Conservation (phyloP, 2,888 invertebrate genomes). For the Chydorus sphaericus region DNA sequence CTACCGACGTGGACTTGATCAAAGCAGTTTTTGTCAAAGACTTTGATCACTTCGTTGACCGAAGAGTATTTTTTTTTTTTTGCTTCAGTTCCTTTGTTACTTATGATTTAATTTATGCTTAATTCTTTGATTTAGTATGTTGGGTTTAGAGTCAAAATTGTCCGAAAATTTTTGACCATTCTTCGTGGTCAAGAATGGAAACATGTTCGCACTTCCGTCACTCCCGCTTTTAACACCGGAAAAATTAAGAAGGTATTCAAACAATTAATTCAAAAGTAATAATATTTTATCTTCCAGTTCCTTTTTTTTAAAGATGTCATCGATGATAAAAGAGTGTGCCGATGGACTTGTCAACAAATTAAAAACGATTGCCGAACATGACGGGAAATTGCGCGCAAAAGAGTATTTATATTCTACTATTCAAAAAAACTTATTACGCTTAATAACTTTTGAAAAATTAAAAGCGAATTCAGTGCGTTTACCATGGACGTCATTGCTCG, state of each 20-base stretch:
- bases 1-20: slow-evolving; percentile 8
- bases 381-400: neutral
- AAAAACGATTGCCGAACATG: too few species aligned
- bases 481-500: neutral
- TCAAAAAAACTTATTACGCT: neutral
- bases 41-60: slow-evolving; percentile 12
- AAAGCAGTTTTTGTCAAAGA: slow-evolving; percentile 11
- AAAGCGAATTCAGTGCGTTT: neutral
- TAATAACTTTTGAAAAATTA: too few species aligned
- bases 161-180: neutral
- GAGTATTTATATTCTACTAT: neutral
- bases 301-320: too few species aligned
- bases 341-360: too few species aligned
- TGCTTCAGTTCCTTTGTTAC: too few species aligned
- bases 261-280: neutral
- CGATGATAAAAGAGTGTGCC: too few species aligned
- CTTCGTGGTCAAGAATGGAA: neutral
- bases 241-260: neutral
- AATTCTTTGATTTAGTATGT: neutral
- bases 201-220: neutral
- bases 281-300: too few species aligned
- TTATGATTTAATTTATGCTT: neutral
- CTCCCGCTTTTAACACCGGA: neutral
- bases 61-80: slow-evolving; percentile 1
- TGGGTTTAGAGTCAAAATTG: neutral